These are phyloP conservation scores for Melanotaenia pygmaea DNA, from an alignment of 2,797 vertebrate genomes.

Conservation along the genomic window DNA sequence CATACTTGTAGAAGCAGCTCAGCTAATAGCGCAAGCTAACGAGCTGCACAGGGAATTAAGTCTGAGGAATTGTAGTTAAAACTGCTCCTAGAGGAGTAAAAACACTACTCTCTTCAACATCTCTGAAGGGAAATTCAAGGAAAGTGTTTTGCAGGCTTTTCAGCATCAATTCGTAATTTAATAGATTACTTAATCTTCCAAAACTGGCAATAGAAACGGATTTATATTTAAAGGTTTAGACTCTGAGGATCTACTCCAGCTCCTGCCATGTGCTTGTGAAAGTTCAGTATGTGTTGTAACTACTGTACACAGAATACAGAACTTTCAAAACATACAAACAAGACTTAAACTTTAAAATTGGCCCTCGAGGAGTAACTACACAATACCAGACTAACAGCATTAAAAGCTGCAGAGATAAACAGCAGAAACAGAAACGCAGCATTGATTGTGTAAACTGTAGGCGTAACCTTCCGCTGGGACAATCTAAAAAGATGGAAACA, in stretches of 20 bases:
- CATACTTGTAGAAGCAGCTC: slow-evolving; percentile 37
- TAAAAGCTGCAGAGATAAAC: slow-evolving; percentile 61
- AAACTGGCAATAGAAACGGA: slow-evolving; percentile 52
- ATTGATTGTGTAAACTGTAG: slow-evolving; percentile 29
- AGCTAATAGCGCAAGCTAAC: slow-evolving; percentile 65
- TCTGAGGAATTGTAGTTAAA: slow-evolving; percentile 51
- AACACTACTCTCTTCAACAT: slow-evolving; percentile 39
- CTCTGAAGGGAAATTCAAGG: slow-evolving; percentile 47
- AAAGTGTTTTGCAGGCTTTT: slow-evolving; percentile 30
- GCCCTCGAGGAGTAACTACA: slow-evolving; percentile 49
- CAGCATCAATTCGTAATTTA: slow-evolving; percentile 44
- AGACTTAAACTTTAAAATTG: slow-evolving; percentile 44
- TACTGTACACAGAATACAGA: slow-evolving; percentile 22
- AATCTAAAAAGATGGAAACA: slow-evolving; percentile 20
- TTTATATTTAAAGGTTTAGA: slow-evolving; percentile 55
- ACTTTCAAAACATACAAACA: slow-evolving; percentile 44
- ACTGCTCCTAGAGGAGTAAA: slow-evolving; percentile 61
- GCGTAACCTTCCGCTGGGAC: slow-evolving; percentile 42
- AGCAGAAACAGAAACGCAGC: slow-evolving; percentile 45
- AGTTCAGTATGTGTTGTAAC: slow-evolving; percentile 25
- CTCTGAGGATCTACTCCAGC: slow-evolving; percentile 22
- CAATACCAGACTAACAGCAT: slow-evolving; percentile 43
- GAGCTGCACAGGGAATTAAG: slow-evolving; percentile 71
- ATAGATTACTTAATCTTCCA: slow-evolving; percentile 53
- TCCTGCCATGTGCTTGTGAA: slow-evolving; percentile 28